phyloP scores from a whole-genome alignment of 2,113 vertebrate genomes.

The Thalassoma bifasciatum region DNA sequence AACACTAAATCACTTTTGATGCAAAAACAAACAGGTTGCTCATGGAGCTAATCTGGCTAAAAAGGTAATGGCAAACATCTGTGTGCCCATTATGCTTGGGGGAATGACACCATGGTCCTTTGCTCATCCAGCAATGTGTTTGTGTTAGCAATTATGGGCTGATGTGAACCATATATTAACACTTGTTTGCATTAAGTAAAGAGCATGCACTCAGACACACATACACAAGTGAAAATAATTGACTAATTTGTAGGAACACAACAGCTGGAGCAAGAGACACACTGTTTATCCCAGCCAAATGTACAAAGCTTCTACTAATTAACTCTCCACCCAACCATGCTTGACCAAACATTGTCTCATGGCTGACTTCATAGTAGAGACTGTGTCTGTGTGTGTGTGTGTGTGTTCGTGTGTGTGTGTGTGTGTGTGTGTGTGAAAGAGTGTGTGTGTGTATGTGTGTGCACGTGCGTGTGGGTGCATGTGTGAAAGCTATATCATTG shows the following conservation, averaged over 20 bases:
- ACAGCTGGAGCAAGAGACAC: constrained; percentile 77
- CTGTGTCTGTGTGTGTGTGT: constrained; percentile 11
- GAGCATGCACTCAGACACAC: constrained; percentile 35
- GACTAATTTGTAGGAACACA: constrained; percentile 61
- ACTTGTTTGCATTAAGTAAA: constrained; percentile 70
- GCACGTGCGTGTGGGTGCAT: constrained; percentile 28
- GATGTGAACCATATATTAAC: constrained; percentile 48
- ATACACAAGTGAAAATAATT: constrained; percentile 53
- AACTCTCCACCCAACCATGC: constrained; percentile 72
- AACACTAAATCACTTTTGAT: neutral
- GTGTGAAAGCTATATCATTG: constrained; percentile 11
- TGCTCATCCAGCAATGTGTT: constrained; percentile 36
- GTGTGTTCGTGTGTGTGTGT: constrained; percentile 40
- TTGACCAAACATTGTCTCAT: constrained; percentile 75
- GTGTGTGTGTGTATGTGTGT: constrained; percentile 38
- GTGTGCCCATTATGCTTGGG: neutral
- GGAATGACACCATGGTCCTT: constrained; percentile 16
- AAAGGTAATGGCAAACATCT: constrained; percentile 28
- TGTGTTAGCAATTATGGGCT: constrained; percentile 35
- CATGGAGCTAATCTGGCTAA: neutral
- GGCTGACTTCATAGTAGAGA: constrained; percentile 72
- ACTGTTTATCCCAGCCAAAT: constrained; percentile 35
- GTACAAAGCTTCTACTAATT: constrained; percentile 64
- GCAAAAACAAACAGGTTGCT: constrained; percentile 10
- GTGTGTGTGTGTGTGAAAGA: constrained; percentile 18